Evolutionary conservation across 2,888 invertebrate genomes (phyloP), one percentile per base, ranked within the genome.

Genomic region (Erebia palarica): DNA sequence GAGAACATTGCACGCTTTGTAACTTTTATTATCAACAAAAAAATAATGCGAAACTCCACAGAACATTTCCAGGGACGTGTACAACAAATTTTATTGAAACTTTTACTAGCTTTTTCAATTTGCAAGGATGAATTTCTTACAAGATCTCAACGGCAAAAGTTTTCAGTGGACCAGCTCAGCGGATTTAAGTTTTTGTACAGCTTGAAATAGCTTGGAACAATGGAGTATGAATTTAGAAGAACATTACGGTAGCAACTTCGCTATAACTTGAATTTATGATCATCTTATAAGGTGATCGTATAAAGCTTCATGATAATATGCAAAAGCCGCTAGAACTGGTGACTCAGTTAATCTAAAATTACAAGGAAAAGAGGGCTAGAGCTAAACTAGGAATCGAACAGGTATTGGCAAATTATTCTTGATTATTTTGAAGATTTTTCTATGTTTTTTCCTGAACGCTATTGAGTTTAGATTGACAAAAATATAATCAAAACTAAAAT

Each of bases 111-210:
- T 76, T 76, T 79, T 77, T 78, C 78, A 78, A 77, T 78, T 77
- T 78, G 76, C 76, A 73, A 79, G 78, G 78, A 77, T 77, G 76
- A 77, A 78, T 73, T 77, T 75, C 75, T 76, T 75, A 75, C 74
- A 73, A 76, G 75, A 75, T 75, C 75, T 71, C 70, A 69, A 69
- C 68, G 58, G 63, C 61, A 69, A 71, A 77, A 77, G 74, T 76
- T 77, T 73, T 68, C 71, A 74, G 70, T 73, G 66, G 73, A 72
- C 72, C 69, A 66, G 71, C 66, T 58, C 58, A 60, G 61, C 60
- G 70, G 73, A 64, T 73, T 73, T 63, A 73, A 73, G 67, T 70
- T 74, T 72, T 72, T 73, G 68, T 69, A 61, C 61, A 55, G 67
- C 57, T 42, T 57, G 44, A 57, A 65, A 65, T 57, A 57, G 44